Conservation (phyloP, 2,113 vertebrate genomes). For the Tachycineta bicolor region DNA sequence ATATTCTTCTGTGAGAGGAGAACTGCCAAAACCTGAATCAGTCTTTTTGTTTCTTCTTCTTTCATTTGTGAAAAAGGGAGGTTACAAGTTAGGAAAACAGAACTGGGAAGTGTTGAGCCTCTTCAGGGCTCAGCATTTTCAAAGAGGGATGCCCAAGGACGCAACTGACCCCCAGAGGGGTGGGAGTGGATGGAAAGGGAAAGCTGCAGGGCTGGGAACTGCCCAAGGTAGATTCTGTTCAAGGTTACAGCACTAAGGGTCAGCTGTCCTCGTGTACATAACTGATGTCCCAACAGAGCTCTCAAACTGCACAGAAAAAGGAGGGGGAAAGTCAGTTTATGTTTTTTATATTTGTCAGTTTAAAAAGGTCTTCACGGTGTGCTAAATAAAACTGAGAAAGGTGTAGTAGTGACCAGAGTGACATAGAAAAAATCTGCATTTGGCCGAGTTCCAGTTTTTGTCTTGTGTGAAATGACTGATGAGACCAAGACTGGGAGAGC, state of each 20-base stretch:
- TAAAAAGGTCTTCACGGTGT: not conserved
- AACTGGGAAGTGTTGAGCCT: not conserved
- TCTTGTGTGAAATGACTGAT: not conserved
- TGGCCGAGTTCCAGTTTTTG: not conserved
- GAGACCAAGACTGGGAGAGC: not conserved
- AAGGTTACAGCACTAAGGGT: not conserved
- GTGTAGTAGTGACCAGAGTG: not conserved
- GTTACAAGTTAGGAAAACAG: not conserved
- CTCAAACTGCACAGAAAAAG: not conserved
- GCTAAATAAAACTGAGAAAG: not conserved
- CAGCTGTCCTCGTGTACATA: not conserved
- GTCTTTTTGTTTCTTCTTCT: not conserved
- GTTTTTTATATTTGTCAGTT: not conserved
- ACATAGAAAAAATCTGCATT: not conserved
- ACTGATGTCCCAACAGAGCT: not conserved
- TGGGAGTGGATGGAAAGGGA: not conserved
- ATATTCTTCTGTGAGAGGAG: not conserved
- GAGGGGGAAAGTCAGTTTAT: rapidly evolving
- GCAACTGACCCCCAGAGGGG: not conserved
- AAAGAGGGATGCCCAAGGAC: not conserved
- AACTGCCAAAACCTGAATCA: constrained; percentile 9
- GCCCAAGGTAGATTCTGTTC: not conserved
- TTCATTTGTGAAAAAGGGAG: not conserved
- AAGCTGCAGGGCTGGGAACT: not conserved
- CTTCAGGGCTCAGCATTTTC: not conserved